Conservation (phyloP, 2,888 invertebrate species). For the Lasioglossum vierecki region DNA sequence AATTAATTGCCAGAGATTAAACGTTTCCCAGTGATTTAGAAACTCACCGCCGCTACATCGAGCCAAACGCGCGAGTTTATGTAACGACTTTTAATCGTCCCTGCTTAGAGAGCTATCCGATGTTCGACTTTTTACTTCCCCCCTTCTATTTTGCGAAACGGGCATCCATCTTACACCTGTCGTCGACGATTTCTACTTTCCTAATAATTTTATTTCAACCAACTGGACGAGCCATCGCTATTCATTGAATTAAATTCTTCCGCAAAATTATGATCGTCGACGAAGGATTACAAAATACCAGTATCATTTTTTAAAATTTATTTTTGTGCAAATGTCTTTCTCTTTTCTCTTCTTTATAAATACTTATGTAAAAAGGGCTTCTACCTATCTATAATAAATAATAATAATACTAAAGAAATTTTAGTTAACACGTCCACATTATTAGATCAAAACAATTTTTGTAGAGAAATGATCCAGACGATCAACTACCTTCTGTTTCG, state of each 20-base stretch:
- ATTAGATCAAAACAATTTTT: too few relatives aligned
- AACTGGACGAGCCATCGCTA: neutral
- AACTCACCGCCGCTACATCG: neutral
- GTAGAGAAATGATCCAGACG: too few relatives aligned
- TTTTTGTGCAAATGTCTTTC: too few relatives aligned
- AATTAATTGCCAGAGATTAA: conserved; percentile 29
- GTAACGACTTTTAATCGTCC: conserved; percentile 12
- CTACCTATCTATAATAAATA: too few relatives aligned
- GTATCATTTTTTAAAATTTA: too few relatives aligned
- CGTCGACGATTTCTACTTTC: neutral
- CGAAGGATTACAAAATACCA: too few relatives aligned
- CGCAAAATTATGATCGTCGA: too few relatives aligned
- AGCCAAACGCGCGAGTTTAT: neutral
- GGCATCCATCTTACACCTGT: neutral
- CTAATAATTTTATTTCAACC: neutral
- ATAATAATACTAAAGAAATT: too few relatives aligned
- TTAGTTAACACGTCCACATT: too few relatives aligned
- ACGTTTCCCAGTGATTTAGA: conserved; percentile 3
- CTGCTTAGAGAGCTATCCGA: neutral
- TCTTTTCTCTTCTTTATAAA: too few relatives aligned
- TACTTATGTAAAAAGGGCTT: too few relatives aligned
- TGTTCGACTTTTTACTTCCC: conserved; percentile 12
- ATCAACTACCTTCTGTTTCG: too few relatives aligned
- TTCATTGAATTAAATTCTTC: neutral
- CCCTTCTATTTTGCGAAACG: neutral